A percentile compares a stretch with the other conserved stretches of the same genome.
Evolutionary conservation across 2,797 vertebrate species (phyloP).

Genomic region (Siniperca undulata): DNA sequence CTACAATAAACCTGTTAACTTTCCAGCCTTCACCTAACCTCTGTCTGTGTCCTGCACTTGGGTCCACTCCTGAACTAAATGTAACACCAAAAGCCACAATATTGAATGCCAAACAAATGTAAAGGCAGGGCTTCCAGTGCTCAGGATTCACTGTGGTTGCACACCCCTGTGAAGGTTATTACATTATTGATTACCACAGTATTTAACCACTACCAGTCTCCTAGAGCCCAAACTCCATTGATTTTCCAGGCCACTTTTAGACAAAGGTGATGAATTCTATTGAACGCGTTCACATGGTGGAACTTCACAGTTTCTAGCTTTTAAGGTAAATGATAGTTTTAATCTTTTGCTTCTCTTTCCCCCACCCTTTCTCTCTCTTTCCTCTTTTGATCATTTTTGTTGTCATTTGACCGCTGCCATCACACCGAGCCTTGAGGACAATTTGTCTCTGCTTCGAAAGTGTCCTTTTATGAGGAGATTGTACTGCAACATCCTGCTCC

Average conservation of each 20-base stretch:
- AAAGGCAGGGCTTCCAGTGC: slow-evolving; percentile 14
- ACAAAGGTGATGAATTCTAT: slow-evolving; percentile 77
- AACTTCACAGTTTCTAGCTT: slow-evolving; percentile 63
- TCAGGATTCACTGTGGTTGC: slow-evolving; percentile 55
- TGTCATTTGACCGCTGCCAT: slow-evolving; percentile 19
- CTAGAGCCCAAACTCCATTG: slow-evolving; percentile 78
- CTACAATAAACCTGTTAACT: too few species aligned
- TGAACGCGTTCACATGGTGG: slow-evolving; percentile 64
- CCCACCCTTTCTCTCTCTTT: background rate
- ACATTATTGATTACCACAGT: slow-evolving; percentile 81
- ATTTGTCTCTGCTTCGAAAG: slow-evolving; percentile 6
- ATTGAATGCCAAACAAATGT: slow-evolving; percentile 18
- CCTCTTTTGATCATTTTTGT: slow-evolving; percentile 11
- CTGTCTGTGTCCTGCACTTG: too few species aligned
- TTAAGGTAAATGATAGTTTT: slow-evolving; percentile 69
- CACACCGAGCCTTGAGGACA: slow-evolving; percentile 29
- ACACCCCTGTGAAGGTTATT: slow-evolving; percentile 74
- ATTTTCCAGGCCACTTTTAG: slow-evolving; percentile 71
- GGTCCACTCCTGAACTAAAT: too few species aligned
- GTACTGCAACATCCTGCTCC: slow-evolving; percentile 36
- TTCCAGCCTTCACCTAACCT: too few species aligned
- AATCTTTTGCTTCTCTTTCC: slow-evolving; percentile 40
- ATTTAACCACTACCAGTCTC: slow-evolving; percentile 77
- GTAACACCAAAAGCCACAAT: background rate
- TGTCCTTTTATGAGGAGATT: slow-evolving; percentile 39